Base-by-base conservation (phyloP, 2,797 vertebrate genomes). In the Rhinophrynus dorsalis region DNA sequence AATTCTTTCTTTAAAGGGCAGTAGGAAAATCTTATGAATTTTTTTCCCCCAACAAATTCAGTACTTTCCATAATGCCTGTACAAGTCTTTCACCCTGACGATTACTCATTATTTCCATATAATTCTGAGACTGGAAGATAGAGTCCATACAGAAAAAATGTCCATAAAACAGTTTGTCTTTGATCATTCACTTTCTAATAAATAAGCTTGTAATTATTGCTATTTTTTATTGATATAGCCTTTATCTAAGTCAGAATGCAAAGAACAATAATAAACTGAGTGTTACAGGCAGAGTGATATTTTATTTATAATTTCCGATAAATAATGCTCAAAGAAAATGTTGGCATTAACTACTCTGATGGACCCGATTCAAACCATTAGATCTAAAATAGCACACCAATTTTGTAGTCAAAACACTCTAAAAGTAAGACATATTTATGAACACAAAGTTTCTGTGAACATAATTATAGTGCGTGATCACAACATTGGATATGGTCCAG, bases 1-100 rank as follows among this genome's bases (percentile, higher is more conserved):
- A 80, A 84, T 86, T 83, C 69, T 81, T 86, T 81, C 80, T 86
- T 86, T 85, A 86, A 87, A 82, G 58, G 75, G 77, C 83, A 84
- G 80, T 80, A 77, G 87, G 84, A 89, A 90, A 89, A 79, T 76
- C 44, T 84, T 85, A 87, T 77, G 78, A 77, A 67, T 77, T 82
- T 77, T 78, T 27, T n/a, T n/a, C n/a, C n/a, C 51, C 78, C 68
- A 73, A 76, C 66, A 77, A 82, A 81, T 65, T 70, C 58, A 82
- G 42, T 61, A 66, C 76, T 79, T 80, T 81, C 74, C 73, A 80
- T 75, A 78, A 56, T 6, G 37, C 64, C 35, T 74, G 56, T 27
- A 77, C 76, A 83, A 76, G 27, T 78, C 71, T 70, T 84, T 81
- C 67, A 74, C 78, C 62, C 59, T 52, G 18, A 20, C 40, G 57